Evolutionary conservation across 2,888 invertebrate species (phyloP).

Genomic region (Drosophila tanythrix): DNA sequence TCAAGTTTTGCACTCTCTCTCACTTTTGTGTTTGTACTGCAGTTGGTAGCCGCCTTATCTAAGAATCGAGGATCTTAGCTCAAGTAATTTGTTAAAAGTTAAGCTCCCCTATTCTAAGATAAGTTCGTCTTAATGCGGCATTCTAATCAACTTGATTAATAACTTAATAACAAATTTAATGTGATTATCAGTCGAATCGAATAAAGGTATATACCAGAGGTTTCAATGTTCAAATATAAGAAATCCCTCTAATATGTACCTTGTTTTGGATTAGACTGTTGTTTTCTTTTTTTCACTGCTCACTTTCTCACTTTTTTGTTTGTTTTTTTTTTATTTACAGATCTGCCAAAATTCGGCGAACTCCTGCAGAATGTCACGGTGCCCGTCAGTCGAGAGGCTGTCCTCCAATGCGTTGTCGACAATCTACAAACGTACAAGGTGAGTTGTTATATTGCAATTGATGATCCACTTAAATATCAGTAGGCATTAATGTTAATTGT

Average conservation of each 20-base stretch:
- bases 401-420: slow-evolving; percentile 89
- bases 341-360: slow-evolving; percentile 88
- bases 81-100: slow-evolving; percentile 39
- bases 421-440: slow-evolving; percentile 90
- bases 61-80: slow-evolving; percentile 73
- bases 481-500: slow-evolving; percentile 20
- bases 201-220: slow-evolving; percentile 67
- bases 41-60: slow-evolving; percentile 53
- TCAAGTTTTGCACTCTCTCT: neutral
- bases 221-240: slow-evolving; percentile 40
- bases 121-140: slow-evolving; percentile 39
- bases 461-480: neutral
- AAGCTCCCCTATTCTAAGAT: slow-evolving; percentile 76
- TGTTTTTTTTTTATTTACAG: slow-evolving; percentile 82
- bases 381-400: slow-evolving; percentile 89
- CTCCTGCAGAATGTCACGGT: slow-evolving; percentile 89
- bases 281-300: neutral
- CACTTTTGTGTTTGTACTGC: neutral
- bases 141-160: neutral
- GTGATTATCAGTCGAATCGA: slow-evolving; percentile 42
- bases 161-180: too few species aligned
- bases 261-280: slow-evolving; percentile 59
- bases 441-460: slow-evolving; percentile 51
- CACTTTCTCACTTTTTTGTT: neutral
- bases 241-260: slow-evolving; percentile 65